Conservation (phyloP, 2,888 invertebrate genomes). For the Drosophila meridiana region DNA sequence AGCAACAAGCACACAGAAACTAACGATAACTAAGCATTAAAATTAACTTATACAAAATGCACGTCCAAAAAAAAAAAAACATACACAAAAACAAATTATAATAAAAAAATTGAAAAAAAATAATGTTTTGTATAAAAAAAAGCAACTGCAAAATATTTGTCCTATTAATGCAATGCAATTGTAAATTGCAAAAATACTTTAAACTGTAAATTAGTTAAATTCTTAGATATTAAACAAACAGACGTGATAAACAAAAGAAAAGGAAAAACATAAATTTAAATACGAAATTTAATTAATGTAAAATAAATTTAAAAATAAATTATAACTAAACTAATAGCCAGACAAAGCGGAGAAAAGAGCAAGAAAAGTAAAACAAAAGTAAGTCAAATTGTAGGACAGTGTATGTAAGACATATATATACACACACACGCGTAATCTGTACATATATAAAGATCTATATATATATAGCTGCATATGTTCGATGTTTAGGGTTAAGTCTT, state of each 20-base stretch:
- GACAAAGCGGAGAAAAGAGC: conserved; percentile 23
- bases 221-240: conserved; percentile 76
- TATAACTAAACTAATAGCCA: conserved; percentile 14
- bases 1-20: conserved; percentile 61
- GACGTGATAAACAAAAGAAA: conserved; percentile 75
- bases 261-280: conserved; percentile 45
- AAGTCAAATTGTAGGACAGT: conserved; percentile 55
- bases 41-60: conserved; percentile 57
- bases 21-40: conserved; percentile 62
- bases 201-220: conserved; percentile 79
- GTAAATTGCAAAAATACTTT: conserved; percentile 73
- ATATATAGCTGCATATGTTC: conserved; percentile 43
- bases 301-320: conserved; percentile 57
- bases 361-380: conserved; percentile 18
- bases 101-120: conserved; percentile 35
- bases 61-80: conserved; percentile 68
- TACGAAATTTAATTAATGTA: conserved; percentile 60
- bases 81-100: conserved; percentile 16
- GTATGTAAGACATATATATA: conserved; percentile 36
- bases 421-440: conserved; percentile 16
- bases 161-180: conserved; percentile 75
- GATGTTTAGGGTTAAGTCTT: conserved; percentile 75
- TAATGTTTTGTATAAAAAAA: conserved; percentile 40
- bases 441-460: conserved; percentile 28
- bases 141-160: conserved; percentile 60